Base-by-base conservation (phyloP, 2,797 vertebrate genomes). In the Acipenser ruthenus region DNA sequence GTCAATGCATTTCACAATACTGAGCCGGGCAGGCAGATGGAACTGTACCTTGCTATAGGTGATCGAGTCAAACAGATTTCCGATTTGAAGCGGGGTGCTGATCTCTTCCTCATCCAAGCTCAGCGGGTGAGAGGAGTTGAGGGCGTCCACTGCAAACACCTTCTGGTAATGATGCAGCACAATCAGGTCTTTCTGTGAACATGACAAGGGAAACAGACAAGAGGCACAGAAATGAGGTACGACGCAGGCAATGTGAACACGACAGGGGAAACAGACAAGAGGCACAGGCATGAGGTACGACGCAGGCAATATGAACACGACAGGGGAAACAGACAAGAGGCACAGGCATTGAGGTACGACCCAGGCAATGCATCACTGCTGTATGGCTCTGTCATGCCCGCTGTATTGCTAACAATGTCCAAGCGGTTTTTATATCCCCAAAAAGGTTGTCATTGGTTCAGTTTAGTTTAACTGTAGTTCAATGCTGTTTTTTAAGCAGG, bases 31-130 rank as follows among this genome's bases (percentile, higher is more conserved):
- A 37, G 23, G 23, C 23, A 37, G 15, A n/a, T 60, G 8, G 50
- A 56, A 6, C 23, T 66, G n/a, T 67, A 91, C 90, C 88, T 92
- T 92, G 56, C 18, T 69, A 77, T 88, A 88, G 55, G 74, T 77
- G 67, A 91, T 84, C 5, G 7, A 0, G 66, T 87, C 81, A 73
- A 87, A 92, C 69, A 84, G 71, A 1, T 49, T 59, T 0, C 1
- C 0, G 50, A 91, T 87, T 2, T 87, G 50, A 12, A 0, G 5
- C 0, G 8, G 9, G 0, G 61, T 79, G 73, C 81, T 65, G 62
- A 92, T 6, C 0, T 82, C 61, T 0, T 56, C 4, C 12, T 58
- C 23, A 0, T 56, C 61, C 9, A 68, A 18, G 13, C 69, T 84
- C 64, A 92, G 84, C 8, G 87, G 82, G 67, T 76, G 87, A 1